These are phyloP conservation scores for Odontesthes bonariensis DNA, from an alignment of 2,113 vertebrate species.

Conservation along the genomic window DNA sequence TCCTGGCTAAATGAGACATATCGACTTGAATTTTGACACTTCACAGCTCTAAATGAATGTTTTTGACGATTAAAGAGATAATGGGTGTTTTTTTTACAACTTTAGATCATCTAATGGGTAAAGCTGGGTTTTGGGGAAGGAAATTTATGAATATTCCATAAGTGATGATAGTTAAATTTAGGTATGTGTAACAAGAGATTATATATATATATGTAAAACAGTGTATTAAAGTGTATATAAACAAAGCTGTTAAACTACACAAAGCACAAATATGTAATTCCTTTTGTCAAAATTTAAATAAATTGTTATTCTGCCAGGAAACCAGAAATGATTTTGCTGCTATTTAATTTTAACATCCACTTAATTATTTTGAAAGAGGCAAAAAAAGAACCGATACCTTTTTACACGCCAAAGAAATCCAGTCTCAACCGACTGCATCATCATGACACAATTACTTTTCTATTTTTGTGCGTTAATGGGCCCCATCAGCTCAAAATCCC, in stretches of 20 bases:
- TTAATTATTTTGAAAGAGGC: not conserved
- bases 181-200: constrained; percentile 69
- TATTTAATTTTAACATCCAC: constrained; percentile 22
- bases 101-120: constrained; percentile 66
- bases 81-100: constrained; percentile 63
- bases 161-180: constrained; percentile 68
- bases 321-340: constrained; percentile 33
- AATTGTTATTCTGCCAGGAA: constrained; percentile 84
- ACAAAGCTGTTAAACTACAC: constrained; percentile 78
- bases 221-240: constrained; percentile 83
- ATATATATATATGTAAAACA: constrained; percentile 52
- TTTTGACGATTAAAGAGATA: constrained; percentile 74
- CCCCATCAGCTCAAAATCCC: constrained; percentile 46
- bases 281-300: constrained; percentile 83
- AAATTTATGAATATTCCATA: constrained; percentile 72
- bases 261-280: constrained; percentile 85
- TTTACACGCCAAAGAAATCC: constrained; percentile 28
- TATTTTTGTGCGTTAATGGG: constrained; percentile 54
- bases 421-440: constrained; percentile 37
- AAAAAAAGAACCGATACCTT: not conserved
- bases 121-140: constrained; percentile 28
- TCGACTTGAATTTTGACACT: constrained; percentile 82
- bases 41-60: constrained; percentile 82
- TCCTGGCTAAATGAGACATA: constrained; percentile 65
- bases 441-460: constrained; percentile 52